phyloP scores from a whole-genome alignment of 2,113 vertebrate species.

The Oxygymnocypris stewartii region DNA sequence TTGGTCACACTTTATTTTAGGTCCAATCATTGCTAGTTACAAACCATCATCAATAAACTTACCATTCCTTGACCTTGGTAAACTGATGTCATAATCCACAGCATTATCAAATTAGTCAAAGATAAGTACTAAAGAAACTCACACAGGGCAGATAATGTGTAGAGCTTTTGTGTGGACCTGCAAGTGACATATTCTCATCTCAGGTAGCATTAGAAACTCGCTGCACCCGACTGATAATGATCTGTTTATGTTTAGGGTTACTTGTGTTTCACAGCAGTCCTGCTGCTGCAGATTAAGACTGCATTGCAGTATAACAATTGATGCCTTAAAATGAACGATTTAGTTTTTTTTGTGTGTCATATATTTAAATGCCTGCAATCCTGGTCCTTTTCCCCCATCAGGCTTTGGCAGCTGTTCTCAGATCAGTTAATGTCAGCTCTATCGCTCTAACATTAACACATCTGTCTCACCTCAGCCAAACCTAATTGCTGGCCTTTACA shows the following conservation, averaged over 20 bases:
- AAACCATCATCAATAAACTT: no score
- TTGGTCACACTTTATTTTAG: no score
- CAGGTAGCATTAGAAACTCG: background rate
- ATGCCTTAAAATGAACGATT: constrained; percentile 47
- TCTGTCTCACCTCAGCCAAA: constrained; percentile 62
- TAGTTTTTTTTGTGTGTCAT: constrained; percentile 60
- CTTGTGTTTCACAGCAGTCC: background rate
- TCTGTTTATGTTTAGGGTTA: constrained; percentile 12
- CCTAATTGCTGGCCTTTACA: constrained; percentile 54
- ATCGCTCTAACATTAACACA: constrained; percentile 66
- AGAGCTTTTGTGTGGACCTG: background rate
- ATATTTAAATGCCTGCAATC: constrained; percentile 53
- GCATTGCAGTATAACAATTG: background rate
- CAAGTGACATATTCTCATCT: background rate
- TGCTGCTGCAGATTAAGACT: background rate
- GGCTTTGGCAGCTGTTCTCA: constrained; percentile 63
- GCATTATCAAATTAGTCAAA: background rate
- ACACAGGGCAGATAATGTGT: background rate
- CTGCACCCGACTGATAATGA: background rate
- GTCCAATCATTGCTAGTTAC: no score
- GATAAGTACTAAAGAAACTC: background rate
- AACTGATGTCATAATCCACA: background rate
- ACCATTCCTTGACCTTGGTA: background rate
- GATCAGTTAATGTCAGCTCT: constrained; percentile 69
- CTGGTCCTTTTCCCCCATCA: constrained; percentile 57